Evolutionary conservation across 1,140 invertebrate genomes (phyloP).

Genomic region (Drosophila mauritiana): DNA sequence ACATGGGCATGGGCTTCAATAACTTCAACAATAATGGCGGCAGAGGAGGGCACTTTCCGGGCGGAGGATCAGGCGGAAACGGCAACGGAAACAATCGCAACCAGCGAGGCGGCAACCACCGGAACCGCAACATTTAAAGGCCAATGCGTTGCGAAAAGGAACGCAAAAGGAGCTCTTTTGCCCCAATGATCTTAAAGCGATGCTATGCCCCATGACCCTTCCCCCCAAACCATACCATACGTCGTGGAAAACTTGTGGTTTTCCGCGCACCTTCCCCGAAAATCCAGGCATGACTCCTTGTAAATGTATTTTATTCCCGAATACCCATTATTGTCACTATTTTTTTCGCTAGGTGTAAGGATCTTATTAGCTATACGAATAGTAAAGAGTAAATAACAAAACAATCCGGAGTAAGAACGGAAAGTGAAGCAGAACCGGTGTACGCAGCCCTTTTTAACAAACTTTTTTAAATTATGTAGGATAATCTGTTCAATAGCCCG

Average conservation of each 20-base stretch:
- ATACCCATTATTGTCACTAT: slow-evolving; percentile 16
- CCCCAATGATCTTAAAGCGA: slow-evolving; percentile 32
- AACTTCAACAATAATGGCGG: slow-evolving; percentile 48
- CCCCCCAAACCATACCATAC: neutral
- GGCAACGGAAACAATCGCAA: slow-evolving; percentile 46
- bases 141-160: neutral
- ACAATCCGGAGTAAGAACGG: neutral
- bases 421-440: neutral
- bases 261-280: neutral
- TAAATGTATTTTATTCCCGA: slow-evolving; percentile 47
- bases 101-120: slow-evolving; percentile 39
- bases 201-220: slow-evolving; percentile 18
- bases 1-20: slow-evolving; percentile 44
- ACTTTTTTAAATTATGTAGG: slow-evolving; percentile 13
- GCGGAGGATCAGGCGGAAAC: slow-evolving; percentile 39
- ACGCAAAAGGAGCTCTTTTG: slow-evolving; percentile 37
- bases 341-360: slow-evolving; percentile 31
- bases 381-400: slow-evolving; percentile 14
- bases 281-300: slow-evolving; percentile 62
- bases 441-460: slow-evolving; percentile 10
- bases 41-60: slow-evolving; percentile 39
- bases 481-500: slow-evolving; percentile 3
- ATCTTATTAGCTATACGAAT: slow-evolving; percentile 19
- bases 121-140: slow-evolving; percentile 43
- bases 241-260: neutral